phyloP scores from a whole-genome alignment of 2,113 vertebrate species.

The Aptenodytes patagonicus region DNA sequence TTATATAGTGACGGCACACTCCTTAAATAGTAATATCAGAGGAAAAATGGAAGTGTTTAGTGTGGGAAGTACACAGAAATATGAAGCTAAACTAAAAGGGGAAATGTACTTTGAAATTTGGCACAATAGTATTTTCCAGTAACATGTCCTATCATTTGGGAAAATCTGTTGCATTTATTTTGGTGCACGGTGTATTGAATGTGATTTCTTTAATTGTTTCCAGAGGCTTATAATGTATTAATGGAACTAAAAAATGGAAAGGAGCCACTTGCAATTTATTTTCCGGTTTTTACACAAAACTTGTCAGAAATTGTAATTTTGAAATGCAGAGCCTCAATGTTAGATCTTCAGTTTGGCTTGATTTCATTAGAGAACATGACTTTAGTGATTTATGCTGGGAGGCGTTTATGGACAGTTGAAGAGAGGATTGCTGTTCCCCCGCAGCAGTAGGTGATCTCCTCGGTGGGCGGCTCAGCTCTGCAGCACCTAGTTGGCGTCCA shows the following conservation, averaged over 20 bases:
- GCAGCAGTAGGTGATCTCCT: accelerated
- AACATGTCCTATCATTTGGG: background rate
- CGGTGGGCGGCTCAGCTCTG: background rate
- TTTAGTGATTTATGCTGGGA: background rate
- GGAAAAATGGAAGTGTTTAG: background rate
- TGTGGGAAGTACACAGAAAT: background rate
- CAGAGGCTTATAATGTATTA: background rate
- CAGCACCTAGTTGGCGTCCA: accelerated
- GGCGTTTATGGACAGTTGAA: accelerated
- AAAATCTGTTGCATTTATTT: background rate
- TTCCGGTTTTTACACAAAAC: background rate
- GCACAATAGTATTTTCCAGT: background rate
- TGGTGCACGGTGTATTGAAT: background rate
- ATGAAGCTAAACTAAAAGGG: background rate
- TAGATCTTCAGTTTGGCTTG: background rate
- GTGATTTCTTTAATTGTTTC: background rate
- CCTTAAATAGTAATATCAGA: background rate
- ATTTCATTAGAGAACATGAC: background rate
- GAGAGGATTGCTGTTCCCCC: background rate
- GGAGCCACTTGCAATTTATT: background rate
- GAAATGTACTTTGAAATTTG: background rate
- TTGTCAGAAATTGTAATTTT: background rate
- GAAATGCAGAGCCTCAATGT: background rate
- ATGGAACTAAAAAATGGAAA: background rate
- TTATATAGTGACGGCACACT: background rate